phyloP scores from a whole-genome alignment of 2,797 vertebrate genomes.

The Astyanax mexicanus region DNA sequence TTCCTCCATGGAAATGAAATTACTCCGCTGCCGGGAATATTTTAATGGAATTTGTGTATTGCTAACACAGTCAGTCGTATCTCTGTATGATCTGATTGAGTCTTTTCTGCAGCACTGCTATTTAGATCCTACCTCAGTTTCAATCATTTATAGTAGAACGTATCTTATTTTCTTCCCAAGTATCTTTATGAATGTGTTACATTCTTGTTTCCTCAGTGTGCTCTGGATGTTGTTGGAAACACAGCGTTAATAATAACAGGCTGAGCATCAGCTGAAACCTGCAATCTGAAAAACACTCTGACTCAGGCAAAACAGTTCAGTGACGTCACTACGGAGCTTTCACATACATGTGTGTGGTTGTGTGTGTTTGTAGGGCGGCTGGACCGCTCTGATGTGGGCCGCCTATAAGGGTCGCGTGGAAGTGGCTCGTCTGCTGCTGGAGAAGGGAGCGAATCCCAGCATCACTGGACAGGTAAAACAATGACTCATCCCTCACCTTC shows the following conservation, averaged over 20 bases:
- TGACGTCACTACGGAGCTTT: slow-evolving; percentile 6
- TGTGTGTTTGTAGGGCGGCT: slow-evolving; percentile 85
- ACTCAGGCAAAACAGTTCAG: slow-evolving; percentile 38
- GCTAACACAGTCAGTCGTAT: neutral
- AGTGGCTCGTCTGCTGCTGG: slow-evolving; percentile 88
- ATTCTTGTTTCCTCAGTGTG: slow-evolving; percentile 2
- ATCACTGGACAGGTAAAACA: slow-evolving; percentile 98
- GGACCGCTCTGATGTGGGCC: slow-evolving; percentile 98
- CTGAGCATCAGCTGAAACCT: slow-evolving; percentile 24
- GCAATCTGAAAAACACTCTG: slow-evolving; percentile 48
- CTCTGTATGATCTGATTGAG: slow-evolving; percentile 2
- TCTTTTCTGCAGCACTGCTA: neutral
- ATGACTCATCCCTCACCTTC: too few relatives aligned
- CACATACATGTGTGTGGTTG: slow-evolving; percentile 5
- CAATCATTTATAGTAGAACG: neutral
- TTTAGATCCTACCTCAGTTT: neutral
- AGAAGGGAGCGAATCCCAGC: slow-evolving; percentile 92
- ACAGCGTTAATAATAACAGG: slow-evolving; percentile 59
- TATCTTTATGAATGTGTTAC: neutral
- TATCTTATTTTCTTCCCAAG: neutral
- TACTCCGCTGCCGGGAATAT: slow-evolving; percentile 49
- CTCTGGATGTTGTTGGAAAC: slow-evolving; percentile 51
- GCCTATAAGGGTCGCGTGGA: slow-evolving; percentile 93
- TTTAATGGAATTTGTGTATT: slow-evolving; percentile 16
- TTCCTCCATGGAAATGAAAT: neutral